Conservation (phyloP, 2,797 vertebrate species). For the Allobates femoralis region DNA sequence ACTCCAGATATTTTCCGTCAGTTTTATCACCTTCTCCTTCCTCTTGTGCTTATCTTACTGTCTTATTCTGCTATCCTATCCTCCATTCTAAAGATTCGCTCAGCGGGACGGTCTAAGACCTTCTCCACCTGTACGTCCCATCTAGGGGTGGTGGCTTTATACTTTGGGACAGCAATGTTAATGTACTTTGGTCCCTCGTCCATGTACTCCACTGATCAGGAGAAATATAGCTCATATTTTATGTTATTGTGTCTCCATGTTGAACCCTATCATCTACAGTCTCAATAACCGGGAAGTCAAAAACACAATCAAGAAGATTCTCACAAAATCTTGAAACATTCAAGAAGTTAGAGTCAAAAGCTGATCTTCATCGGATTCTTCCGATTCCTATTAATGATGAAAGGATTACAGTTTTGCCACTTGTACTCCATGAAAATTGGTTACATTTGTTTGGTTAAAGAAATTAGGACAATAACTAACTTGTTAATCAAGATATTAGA, state of each 20-base stretch:
- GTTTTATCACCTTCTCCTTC: constrained; percentile 41
- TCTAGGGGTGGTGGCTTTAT: constrained; percentile 37
- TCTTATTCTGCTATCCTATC: constrained; percentile 34
- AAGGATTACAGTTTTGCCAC: too few species aligned
- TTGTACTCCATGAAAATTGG: too few species aligned
- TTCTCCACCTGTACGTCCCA: constrained; percentile 51
- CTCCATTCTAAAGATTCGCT: constrained; percentile 34
- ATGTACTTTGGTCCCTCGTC: constrained; percentile 46
- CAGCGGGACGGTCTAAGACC: constrained; percentile 11
- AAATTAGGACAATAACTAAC: too few species aligned
- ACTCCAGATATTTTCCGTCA: constrained; percentile 11
- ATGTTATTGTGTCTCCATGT: constrained; percentile 47
- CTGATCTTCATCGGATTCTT: too few species aligned
- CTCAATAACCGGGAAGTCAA: constrained; percentile 41
- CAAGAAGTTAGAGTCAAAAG: too few species aligned
- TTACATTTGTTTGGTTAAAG: too few species aligned
- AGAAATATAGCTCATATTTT: constrained; percentile 55
- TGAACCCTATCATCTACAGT: constrained; percentile 51
- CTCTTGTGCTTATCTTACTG: constrained; percentile 31
- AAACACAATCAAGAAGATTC: background rate
- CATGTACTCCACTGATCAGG: constrained; percentile 20
- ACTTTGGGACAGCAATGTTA: constrained; percentile 37
- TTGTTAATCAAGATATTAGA: too few species aligned
- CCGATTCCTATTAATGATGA: too few species aligned
- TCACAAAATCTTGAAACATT: background rate